Conservation (phyloP, 1,140 invertebrate species). For the Apis florea region DNA sequence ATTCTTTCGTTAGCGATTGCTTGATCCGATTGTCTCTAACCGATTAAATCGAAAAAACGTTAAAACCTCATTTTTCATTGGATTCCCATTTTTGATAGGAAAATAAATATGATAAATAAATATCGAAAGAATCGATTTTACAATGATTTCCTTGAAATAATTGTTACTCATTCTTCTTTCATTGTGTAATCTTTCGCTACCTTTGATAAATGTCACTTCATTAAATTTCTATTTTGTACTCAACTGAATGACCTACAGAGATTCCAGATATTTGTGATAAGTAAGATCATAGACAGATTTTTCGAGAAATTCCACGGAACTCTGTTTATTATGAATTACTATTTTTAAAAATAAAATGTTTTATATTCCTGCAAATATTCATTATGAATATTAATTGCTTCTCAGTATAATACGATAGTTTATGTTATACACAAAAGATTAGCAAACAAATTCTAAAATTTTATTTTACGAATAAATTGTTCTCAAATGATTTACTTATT, state of each 20-base stretch:
- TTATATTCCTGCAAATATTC: not conserved
- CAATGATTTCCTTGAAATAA: slow-evolving; percentile 42
- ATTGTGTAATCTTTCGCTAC: not conserved
- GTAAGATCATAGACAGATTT: not conserved
- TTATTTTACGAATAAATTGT: no score
- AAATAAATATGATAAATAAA: slow-evolving; percentile 50
- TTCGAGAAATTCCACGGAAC: slow-evolving; percentile 1
- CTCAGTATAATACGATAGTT: not conserved
- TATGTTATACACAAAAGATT: no score
- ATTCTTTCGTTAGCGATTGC: not conserved
- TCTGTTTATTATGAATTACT: not conserved
- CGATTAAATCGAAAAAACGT: slow-evolving; percentile 25
- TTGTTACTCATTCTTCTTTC: slow-evolving; percentile 29
- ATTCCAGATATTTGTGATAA: not conserved
- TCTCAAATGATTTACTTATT: no score
- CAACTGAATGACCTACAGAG: not conserved
- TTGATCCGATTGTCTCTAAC: not conserved
- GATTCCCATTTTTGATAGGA: slow-evolving; percentile 17
- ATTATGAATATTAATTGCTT: not conserved
- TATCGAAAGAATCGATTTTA: slow-evolving; percentile 42
- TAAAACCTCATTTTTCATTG: slow-evolving; percentile 40
- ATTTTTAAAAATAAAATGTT: not conserved
- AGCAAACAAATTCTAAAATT: no score
- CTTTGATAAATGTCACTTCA: slow-evolving; percentile 4
- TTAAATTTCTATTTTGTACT: slow-evolving; percentile 7